These are phyloP conservation scores for Polydrusus pterygomalis DNA, from an alignment of 2,888 invertebrate species.

Conservation along the genomic window DNA sequence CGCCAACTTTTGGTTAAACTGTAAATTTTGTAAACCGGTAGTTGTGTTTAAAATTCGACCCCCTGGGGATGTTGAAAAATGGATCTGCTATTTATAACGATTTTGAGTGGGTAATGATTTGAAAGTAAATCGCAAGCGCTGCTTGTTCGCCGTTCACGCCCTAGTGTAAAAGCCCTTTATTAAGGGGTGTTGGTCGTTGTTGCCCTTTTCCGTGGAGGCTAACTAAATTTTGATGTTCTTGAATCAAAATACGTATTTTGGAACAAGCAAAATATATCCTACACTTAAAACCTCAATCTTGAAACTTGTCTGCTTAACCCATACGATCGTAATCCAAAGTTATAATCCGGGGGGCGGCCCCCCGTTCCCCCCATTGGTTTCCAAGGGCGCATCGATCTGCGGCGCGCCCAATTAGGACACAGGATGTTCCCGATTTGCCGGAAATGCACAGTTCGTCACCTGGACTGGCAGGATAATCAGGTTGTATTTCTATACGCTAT, in stretches of 20 bases:
- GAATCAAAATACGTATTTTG: too few relatives aligned
- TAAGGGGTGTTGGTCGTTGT: neutral
- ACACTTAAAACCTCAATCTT: too few relatives aligned
- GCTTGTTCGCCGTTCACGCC: slow-evolving; percentile 3
- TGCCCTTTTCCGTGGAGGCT: neutral
- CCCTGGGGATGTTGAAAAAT: neutral
- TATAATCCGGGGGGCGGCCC: slow-evolving; percentile 21
- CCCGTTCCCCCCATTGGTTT: slow-evolving; percentile 51
- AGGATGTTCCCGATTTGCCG: slow-evolving; percentile 63
- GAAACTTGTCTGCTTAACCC: too few relatives aligned
- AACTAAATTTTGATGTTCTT: too few relatives aligned
- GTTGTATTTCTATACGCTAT: neutral
- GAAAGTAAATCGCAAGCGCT: neutral
- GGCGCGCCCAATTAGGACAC: slow-evolving; percentile 56
- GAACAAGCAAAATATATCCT: too few relatives aligned
- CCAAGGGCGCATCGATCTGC: slow-evolving; percentile 52
- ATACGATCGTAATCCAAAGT: neutral
- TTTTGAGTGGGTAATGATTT: slow-evolving; percentile 4
- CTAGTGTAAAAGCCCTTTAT: neutral
- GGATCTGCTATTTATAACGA: neutral
- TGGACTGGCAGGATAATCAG: slow-evolving; percentile 50
- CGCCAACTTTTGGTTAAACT: neutral
- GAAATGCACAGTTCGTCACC: slow-evolving; percentile 60
- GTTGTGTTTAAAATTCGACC: neutral
- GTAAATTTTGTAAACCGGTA: too few relatives aligned